Base-by-base conservation (phyloP, 2,888 invertebrate species). In the Melieria omissa region DNA sequence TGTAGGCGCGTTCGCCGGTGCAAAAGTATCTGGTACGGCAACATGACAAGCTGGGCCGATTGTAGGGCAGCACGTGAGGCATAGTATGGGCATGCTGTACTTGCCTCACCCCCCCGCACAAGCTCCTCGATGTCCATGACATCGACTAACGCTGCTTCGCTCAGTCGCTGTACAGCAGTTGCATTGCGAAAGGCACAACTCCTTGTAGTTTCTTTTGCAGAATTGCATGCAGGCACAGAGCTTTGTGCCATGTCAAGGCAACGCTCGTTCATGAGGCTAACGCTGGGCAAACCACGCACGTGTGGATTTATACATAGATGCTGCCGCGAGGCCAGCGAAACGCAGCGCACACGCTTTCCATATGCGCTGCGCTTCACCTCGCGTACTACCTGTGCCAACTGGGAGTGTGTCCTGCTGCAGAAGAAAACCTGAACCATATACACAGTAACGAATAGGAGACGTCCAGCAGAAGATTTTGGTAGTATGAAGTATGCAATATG, bases 331-430 rank as follows among this genome's bases (percentile, higher is more conserved):
- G 95, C 97, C 46, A 98, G 88, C 5, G 96, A 92, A 0, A 95
- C 90, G 4, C 95, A 91, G 72, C 95, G 91, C 4, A 93, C 89
- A 68, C 91, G 87, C 29, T 91, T 88, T 6, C 89, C 90, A 83
- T 92, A 96, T 0, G 91, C 90, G 70, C 96, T 97, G 81, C 93
- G 93, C 78, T 93, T 92, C 3, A 99, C 90, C 89, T 99, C 99
- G 60, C 92, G 91, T n/a, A 98, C 92, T 87, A 99, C 95, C 86
- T 99, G 99, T 0, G 95, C 91, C 55, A 99, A 87, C 84, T 99
- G 99, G 1, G 99, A 98, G 87, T 99, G 99, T 5, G 99, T 99
- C 80, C 99, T 90, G 76, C 97, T 98, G 85, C 97, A 96, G 86
- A 96, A 98, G 83, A 93, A 96, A 75, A 99, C 93, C 93, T 95